Evolutionary conservation across 2,888 invertebrate genomes (phyloP).

Genomic region (Molanna angustata): DNA sequence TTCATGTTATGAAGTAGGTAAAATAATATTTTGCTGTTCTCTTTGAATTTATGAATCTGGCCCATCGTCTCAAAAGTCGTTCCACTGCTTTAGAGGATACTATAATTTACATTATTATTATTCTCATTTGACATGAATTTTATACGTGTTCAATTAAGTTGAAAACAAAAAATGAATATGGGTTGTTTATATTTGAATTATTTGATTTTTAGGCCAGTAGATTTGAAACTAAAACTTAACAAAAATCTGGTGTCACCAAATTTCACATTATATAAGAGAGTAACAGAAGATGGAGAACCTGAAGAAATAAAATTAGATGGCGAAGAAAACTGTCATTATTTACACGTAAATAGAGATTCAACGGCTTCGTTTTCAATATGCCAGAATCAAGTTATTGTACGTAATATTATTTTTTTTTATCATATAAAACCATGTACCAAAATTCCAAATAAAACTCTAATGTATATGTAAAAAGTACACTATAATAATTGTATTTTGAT

Average conservation of each 20-base stretch:
- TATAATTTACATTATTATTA: no score
- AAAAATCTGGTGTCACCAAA: conserved; percentile 57
- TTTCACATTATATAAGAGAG: conserved; percentile 58
- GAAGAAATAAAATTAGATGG: conserved; percentile 39
- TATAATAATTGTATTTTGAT: background rate
- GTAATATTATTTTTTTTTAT: conserved; percentile 34
- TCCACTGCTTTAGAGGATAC: no score
- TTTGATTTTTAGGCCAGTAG: conserved; percentile 50
- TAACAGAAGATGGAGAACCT: conserved; percentile 40
- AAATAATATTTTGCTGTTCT: no score
- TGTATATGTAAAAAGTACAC: background rate
- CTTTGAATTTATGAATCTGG: no score
- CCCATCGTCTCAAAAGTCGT: no score
- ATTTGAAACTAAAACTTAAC: conserved; percentile 62
- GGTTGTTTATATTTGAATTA: no score
- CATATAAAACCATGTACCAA: background rate
- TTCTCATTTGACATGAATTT: no score
- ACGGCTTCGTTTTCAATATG: conserved; percentile 70
- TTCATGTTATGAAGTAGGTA: no score
- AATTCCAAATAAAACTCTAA: background rate
- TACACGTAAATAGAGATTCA: conserved; percentile 56
- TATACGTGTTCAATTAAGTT: conserved; percentile 12
- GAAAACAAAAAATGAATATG: no score
- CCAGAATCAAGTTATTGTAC: conserved; percentile 61
- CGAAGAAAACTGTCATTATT: conserved; percentile 59